Evolutionary conservation across 2,113 vertebrate genomes (phyloP), one percentile per base, ranked within the genome.

Genomic region (Dascyllus trimaculatus): DNA sequence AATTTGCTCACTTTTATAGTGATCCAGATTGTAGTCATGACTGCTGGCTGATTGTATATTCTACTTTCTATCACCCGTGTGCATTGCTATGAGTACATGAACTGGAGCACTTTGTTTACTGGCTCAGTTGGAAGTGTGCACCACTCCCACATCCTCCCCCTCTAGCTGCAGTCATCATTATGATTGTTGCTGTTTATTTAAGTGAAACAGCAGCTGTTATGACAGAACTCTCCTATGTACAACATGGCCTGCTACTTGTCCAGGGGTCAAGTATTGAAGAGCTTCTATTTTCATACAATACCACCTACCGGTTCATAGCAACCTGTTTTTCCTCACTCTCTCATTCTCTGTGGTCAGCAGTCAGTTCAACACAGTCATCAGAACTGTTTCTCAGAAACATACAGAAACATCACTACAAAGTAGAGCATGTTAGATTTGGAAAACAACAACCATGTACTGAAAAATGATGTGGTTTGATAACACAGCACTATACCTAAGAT

Each of bases 221-320:
- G 58, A 63, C 71, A 73, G 73, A 53, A 45, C 74, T 64, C 64
- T 80, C 9, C 14, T 18, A 53, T 24, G 21, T 45, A 7, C 45
- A 52, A 48, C 51, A 48, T 19, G 49, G 54, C 1, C 14, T 7
- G 38, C 60, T 51, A 71, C 73, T 84, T 68, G 62, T 57, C 53
- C 61, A 32, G 2, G 24, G 26, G 58, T 73, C 69, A 60, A 67
- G 66, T 64, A 26, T 17, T 51, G 48, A 64, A 73, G 77, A 45
- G 73, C 49, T 70, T 77, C 59, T 84, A 81, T 81, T 84, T 73
- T 81, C 60, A 84, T 43, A 21, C 48, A 51, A 21, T n/a, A 40
- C 57, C n/a, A 3, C 75, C 29, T 29, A 69, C 73, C n/a, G 14
- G 24, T 69, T 17, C 3, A 6, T 51, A 51, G 21, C 48, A 51